Base-by-base conservation (phyloP, 2,113 vertebrate genomes). In the Sylvia atricapilla region DNA sequence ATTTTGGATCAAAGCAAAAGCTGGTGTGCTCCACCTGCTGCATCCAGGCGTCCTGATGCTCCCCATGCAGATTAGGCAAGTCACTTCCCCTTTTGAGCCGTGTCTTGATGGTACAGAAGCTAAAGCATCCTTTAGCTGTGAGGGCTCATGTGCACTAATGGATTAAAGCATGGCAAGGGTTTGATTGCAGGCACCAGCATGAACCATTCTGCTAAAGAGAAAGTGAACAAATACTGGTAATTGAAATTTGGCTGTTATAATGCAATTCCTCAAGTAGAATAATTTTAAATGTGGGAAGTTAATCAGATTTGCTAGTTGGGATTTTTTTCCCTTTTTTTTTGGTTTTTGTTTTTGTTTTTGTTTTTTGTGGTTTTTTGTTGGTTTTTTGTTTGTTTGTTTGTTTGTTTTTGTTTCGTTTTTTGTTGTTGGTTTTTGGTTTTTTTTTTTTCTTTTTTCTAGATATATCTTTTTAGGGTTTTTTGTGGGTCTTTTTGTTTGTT, bases 1-100 rank as follows among this genome's bases (percentile, higher is more conserved):
- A 37, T 76, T 94, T 83, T 49, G 72, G 15, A 86, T 77, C 53
- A 59, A 69, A 64, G 44, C 23, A 89, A 76, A 86, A 93, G 19
- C 31, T 44, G 6, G 4, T 21, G 25, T 24, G 8, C 19, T 21
- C 19, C n/a, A 46, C 33, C 59, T 78, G 39, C 41, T 75, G 47
- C 39, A 31, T 31, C 20, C 73, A 84, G 44, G 31, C 21, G 43
- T 33, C 39, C 20, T 64, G 27, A 22, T 68, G n/a, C 20, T 84
- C 28, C 37, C 52, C 41, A 33, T 33, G 68, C 84, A 59, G 39
- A 67, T 56, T 10, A 60, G 22, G n/a, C 21, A 77, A 82, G 41
- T 55, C 50, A 25, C 16, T 47, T 15, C 93, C 19, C 39, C 17
- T 81, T 44, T 22, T 7, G 8, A 84, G 22, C 23, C 24, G 2